These are phyloP conservation scores for Caenorhabditis sinica DNA, from an alignment of 2,888 invertebrate species.

Conservation along the genomic window DNA sequence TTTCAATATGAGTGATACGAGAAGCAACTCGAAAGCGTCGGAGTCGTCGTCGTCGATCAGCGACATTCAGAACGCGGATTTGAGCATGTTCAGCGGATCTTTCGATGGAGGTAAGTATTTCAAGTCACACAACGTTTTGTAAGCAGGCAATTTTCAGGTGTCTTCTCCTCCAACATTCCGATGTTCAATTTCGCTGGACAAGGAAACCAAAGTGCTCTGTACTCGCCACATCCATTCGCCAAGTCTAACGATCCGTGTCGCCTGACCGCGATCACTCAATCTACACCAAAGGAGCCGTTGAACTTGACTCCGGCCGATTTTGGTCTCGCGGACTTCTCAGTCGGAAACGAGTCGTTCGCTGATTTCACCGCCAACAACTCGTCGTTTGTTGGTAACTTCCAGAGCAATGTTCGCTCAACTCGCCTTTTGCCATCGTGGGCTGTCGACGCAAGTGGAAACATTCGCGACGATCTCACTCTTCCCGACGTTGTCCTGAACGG, in stretches of 20 bases:
- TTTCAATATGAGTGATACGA: constrained; percentile 53
- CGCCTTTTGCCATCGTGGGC: constrained; percentile 59
- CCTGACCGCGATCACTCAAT: constrained; percentile 47
- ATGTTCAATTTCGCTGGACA: constrained; percentile 47
- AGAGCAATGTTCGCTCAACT: constrained; percentile 50
- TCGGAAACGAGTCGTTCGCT: constrained; percentile 42
- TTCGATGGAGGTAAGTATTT: constrained; percentile 33
- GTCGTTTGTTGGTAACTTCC: constrained; percentile 51
- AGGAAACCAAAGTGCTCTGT: constrained; percentile 42
- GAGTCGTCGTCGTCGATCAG: constrained; percentile 48
- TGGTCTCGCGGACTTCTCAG: constrained; percentile 28
- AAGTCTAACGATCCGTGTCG: constrained; percentile 50
- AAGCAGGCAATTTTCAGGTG: constrained; percentile 10
- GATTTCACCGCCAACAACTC: constrained; percentile 50
- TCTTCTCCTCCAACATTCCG: constrained; percentile 53
- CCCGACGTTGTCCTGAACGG: constrained; percentile 63
- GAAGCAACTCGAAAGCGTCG: constrained; percentile 37
- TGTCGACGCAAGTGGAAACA: constrained; percentile 49
- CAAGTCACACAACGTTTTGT: neutral
- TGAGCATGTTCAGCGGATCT: constrained; percentile 48
- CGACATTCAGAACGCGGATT: constrained; percentile 29
- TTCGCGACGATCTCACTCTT: constrained; percentile 51
- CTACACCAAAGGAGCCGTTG: constrained; percentile 16
- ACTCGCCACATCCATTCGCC: constrained; percentile 48
- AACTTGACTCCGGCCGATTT: constrained; percentile 46